Evolutionary conservation across 2,113 vertebrate genomes (phyloP).

Genomic region (Fukomys damarensis): DNA sequence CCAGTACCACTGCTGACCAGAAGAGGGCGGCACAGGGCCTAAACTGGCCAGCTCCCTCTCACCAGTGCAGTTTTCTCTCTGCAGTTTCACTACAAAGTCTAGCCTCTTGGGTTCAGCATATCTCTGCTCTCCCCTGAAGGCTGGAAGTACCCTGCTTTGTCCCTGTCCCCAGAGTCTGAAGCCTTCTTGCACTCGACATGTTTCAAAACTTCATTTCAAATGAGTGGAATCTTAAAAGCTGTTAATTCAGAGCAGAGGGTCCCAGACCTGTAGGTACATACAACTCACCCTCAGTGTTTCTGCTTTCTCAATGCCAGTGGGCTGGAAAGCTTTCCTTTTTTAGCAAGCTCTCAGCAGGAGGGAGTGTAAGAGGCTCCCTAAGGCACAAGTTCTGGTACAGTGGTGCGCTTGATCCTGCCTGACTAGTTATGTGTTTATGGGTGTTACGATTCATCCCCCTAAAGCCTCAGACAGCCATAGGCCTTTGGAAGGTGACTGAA

Average conservation of each 20-base stretch:
- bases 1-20: conserved; percentile 30
- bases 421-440: no score
- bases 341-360: background rate
- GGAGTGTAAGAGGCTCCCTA: fast-evolving
- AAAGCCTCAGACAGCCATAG: background rate
- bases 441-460: background rate
- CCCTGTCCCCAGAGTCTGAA: background rate
- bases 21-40: conserved; percentile 68
- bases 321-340: background rate
- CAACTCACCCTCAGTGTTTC: background rate
- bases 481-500: background rate
- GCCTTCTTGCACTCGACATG: background rate
- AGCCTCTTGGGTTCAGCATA: background rate
- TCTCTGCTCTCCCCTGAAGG: background rate
- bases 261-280: fast-evolving
- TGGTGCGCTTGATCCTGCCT: background rate
- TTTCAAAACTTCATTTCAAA: background rate
- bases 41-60: background rate
- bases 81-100: background rate
- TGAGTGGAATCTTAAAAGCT: background rate
- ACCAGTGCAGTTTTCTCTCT: background rate
- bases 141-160: background rate
- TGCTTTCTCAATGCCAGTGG: no score
- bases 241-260: background rate
- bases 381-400: background rate